Conservation (phyloP, 2,797 vertebrate genomes). For the Antrozous pallidus region DNA sequence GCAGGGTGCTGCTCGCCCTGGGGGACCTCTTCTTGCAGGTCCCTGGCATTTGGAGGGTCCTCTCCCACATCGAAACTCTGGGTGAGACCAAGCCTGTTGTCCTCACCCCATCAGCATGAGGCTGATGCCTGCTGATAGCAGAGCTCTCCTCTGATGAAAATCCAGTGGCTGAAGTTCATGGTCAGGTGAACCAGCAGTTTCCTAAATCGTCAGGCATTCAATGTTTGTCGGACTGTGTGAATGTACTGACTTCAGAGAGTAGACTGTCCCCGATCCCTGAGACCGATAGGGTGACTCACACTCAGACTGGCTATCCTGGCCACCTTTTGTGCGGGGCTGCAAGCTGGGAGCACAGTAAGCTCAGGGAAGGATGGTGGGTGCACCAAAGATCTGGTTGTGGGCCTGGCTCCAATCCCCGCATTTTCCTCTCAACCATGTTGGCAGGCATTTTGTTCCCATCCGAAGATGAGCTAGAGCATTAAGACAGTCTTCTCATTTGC, state of each 20-base stretch:
- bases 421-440: background rate
- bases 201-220: accelerated
- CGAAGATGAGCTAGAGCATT: background rate
- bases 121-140: too few species aligned
- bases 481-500: background rate
- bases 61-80: background rate
- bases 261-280: background rate
- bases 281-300: accelerated
- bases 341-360: background rate
- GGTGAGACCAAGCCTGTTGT: background rate
- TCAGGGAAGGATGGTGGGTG: background rate
- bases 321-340: accelerated
- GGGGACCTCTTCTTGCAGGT: accelerated
- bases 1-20: background rate
- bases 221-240: accelerated
- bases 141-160: too few species aligned
- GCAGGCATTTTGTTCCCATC: background rate
- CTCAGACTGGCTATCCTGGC: accelerated
- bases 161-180: accelerated
- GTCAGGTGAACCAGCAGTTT: background rate
- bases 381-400: too few species aligned
- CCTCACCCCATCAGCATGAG: background rate
- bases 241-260: background rate
- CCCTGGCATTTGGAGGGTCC: accelerated
- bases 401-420: background rate